phyloP scores from a whole-genome alignment of 2,797 vertebrate species.

The Peromyscus eremicus region DNA sequence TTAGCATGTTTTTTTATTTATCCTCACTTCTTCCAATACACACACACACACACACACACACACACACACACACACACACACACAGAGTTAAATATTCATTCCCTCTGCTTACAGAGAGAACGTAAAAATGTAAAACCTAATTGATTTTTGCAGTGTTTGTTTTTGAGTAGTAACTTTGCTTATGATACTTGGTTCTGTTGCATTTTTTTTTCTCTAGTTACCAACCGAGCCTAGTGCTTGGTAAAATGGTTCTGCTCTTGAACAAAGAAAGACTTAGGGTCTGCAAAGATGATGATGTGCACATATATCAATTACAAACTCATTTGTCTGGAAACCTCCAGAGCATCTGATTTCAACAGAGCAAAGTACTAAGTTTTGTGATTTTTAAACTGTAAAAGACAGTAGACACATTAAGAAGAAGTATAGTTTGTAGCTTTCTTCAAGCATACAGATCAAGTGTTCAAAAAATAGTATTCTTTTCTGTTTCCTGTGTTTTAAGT shows the following conservation, averaged over 20 bases:
- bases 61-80: too few relatives aligned
- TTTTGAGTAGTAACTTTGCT: background rate
- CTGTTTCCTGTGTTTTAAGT: background rate
- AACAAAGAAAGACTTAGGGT: conserved; percentile 44
- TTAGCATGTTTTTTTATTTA: background rate
- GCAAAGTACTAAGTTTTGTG: conserved; percentile 1
- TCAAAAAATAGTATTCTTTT: background rate
- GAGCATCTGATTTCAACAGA: conserved; percentile 51
- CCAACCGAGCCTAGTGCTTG: background rate
- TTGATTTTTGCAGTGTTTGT: background rate
- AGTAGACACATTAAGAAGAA: conserved; percentile 18
- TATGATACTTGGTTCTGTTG: background rate
- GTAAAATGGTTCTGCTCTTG: conserved; percentile 13
- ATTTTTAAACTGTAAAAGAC: conserved; percentile 59
- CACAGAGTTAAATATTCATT: background rate
- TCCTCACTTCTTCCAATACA: background rate
- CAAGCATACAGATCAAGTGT: conserved; percentile 10
- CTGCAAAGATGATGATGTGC: conserved; percentile 13
- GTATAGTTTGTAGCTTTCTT: conserved; percentile 46
- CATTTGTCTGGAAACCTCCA: conserved; percentile 47
- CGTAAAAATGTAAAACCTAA: background rate
- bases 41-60: background rate
- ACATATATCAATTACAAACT: conserved; percentile 63
- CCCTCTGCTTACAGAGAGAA: background rate
- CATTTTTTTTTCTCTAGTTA: background rate